Evolutionary conservation across 2,797 vertebrate genomes (phyloP), one percentile per base, ranked within the genome.

Genomic region (Paguma larvata): DNA sequence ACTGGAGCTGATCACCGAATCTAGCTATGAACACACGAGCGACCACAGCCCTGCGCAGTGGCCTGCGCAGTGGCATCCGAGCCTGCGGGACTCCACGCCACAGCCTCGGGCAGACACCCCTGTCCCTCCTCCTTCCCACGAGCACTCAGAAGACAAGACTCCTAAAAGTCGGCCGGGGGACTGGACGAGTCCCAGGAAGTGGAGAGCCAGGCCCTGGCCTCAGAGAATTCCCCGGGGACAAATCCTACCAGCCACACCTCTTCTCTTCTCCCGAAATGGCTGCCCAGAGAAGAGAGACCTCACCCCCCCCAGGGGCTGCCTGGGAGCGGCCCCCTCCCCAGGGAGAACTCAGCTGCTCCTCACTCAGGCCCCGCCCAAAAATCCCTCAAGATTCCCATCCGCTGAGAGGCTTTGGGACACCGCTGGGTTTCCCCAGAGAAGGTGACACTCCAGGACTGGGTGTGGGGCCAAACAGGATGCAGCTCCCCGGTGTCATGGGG

Each of bases 251-350:
- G 34, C 51, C 7, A 12, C 18, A 11, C 3, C 32, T 38, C 38
- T 41, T 56, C 59, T 38, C 12, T 59, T 16, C 44, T 48, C 53
- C 4, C 30, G 41, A 32, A 79, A 34, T 5, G 1, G 70, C 25
- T 34, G 56, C 9, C n/a, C 68, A 51, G 44, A 62, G 38, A 21
- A 53, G 34, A 46, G n/a, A 12, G 12, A 5, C 19, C n/a, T n/a
- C n/a, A 38, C 38, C 46, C n/a, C 46, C 19, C 16, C 0, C 0
- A n/a, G 11, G 63, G 19, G 25, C 21, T 7, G 18, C 62, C 46
- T 56, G 38, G 6, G 9, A 63, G n/a, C 13, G 87, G 38, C 18
- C 38, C 14, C 14, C 38, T 46, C 25, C 32, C 32, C 14, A 88
- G 19, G 67, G n/a, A 63, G n/a, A 48, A 85, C 23, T 25, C 30